phyloP scores from a whole-genome alignment of 2,113 vertebrate genomes.

The Equus przewalskii region DNA sequence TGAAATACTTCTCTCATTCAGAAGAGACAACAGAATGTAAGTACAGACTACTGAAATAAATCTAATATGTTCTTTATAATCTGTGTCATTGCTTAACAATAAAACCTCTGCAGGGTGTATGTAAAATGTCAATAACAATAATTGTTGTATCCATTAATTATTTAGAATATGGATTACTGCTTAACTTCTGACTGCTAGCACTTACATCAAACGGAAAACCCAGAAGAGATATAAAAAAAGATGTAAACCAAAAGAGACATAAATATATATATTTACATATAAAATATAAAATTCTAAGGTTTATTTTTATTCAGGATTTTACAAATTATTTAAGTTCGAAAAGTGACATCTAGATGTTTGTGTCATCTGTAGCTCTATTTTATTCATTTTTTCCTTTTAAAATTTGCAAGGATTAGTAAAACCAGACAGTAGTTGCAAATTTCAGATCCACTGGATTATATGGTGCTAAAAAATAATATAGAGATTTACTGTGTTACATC shows the following conservation, averaged over 20 bases:
- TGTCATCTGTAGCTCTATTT: neutral
- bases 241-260: too few species aligned
- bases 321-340: neutral
- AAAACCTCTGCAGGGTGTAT: neutral
- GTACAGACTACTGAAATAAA: neutral
- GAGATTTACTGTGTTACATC: neutral
- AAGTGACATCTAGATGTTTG: neutral
- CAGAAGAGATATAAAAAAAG: neutral
- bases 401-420: conserved; percentile 1
- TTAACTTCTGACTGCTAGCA: neutral
- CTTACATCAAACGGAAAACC: neutral
- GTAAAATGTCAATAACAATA: neutral
- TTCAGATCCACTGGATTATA: conserved; percentile 19
- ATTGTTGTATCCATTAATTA: neutral
- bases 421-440: neutral
- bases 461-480: neutral
- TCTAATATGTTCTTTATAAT: neutral
- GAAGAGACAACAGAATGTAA: neutral
- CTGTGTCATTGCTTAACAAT: neutral
- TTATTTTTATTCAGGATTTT: conserved; percentile 32
- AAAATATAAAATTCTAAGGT: neutral
- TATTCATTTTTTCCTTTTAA: conserved; percentile 15
- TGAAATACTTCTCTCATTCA: neutral
- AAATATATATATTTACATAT: too few species aligned
- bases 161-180: neutral